Conservation (phyloP, 37 sponge, comb jelly and placozoan species). For the Chondrilla cf. caribensis region DNA sequence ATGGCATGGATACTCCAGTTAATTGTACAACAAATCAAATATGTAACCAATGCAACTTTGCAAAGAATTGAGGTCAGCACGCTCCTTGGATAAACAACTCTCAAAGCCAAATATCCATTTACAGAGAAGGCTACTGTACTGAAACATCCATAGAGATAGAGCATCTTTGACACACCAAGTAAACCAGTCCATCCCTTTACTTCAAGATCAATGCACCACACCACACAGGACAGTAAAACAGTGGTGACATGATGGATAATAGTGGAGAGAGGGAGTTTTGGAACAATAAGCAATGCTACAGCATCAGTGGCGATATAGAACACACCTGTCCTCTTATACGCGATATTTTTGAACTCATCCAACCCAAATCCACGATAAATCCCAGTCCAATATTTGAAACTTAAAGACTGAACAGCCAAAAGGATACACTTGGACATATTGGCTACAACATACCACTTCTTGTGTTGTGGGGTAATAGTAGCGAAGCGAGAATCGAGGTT, state of each 20-base stretch:
- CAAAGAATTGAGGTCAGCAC: constrained; percentile 23
- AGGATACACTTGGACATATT: constrained; percentile 70
- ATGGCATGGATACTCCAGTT: constrained; percentile 72
- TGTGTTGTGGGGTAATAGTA: constrained; percentile 69
- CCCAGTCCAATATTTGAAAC: constrained; percentile 47
- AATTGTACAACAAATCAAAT: constrained; percentile 50
- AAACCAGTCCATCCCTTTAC: constrained; percentile 49
- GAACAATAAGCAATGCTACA: constrained; percentile 77
- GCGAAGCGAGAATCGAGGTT: constrained; percentile 45
- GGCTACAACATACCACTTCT: constrained; percentile 86
- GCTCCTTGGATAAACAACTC: constrained; percentile 76
- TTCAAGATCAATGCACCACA: constrained; percentile 37
- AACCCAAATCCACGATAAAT: constrained; percentile 25
- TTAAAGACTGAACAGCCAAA: constrained; percentile 36
- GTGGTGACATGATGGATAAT: constrained; percentile 71
- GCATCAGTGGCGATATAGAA: constrained; percentile 72
- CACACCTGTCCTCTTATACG: constrained; percentile 47
- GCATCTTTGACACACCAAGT: constrained; percentile 72
- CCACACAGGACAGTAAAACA: constrained; percentile 20
- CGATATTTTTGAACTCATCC: constrained; percentile 36
- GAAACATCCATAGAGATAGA: constrained; percentile 58
- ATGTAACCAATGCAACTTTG: constrained; percentile 46
- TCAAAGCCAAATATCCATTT: constrained; percentile 74
- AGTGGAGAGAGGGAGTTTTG: constrained; percentile 74
- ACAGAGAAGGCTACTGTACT: constrained; percentile 67